Evolutionary conservation across 2,888 invertebrate genomes (phyloP).

Genomic region (Poecilus cupreus): DNA sequence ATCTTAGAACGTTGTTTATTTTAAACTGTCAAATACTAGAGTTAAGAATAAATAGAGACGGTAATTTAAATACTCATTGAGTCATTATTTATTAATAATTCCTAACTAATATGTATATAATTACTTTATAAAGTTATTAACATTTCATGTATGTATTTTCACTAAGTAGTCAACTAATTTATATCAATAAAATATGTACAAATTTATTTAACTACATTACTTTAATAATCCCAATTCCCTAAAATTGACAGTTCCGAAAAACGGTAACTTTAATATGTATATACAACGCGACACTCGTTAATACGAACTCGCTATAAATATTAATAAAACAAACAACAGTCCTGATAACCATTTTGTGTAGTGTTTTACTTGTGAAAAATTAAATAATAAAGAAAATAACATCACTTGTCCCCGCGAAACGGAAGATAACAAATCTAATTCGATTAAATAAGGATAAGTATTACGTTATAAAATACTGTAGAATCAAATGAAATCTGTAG

Average conservation of each 20-base stretch:
- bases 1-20: too few relatives aligned
- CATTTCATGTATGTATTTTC: constrained; percentile 69
- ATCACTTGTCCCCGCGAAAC: constrained; percentile 32
- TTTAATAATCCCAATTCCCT: constrained; percentile 78
- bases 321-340: constrained; percentile 57
- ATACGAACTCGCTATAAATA: constrained; percentile 37
- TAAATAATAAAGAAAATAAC: constrained; percentile 42
- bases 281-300: constrained; percentile 3
- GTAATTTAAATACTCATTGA: constrained; percentile 62
- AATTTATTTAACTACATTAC: constrained; percentile 73
- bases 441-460: constrained; percentile 47
- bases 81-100: constrained; percentile 73
- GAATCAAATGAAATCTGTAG: constrained; percentile 10
- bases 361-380: constrained; percentile 41
- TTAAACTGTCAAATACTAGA: too few relatives aligned
- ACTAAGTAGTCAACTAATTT: constrained; percentile 72
- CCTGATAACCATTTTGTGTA: constrained; percentile 56
- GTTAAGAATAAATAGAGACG: not conserved
- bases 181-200: constrained; percentile 76
- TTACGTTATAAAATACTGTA: constrained; percentile 57
- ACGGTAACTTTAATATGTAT: constrained; percentile 70
- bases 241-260: constrained; percentile 83
- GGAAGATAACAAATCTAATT: constrained; percentile 47
- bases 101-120: constrained; percentile 73
- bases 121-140: constrained; percentile 74